phyloP scores from a whole-genome alignment of 2,888 invertebrate species.

The Operophtera brumata region DNA sequence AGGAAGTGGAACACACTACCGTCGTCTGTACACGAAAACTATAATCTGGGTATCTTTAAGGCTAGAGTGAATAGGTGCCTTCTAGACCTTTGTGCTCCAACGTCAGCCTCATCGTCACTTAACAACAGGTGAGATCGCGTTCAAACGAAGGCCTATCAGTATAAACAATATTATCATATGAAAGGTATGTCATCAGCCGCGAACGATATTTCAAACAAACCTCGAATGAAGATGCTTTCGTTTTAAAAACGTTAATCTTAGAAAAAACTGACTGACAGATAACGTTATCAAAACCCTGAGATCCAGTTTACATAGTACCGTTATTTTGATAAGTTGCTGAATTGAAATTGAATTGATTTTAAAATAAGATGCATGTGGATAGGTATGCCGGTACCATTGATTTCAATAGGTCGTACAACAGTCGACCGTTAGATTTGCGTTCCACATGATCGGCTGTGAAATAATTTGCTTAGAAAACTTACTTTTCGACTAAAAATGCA shows the following conservation, averaged over 20 bases:
- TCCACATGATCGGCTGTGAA: constrained; percentile 60
- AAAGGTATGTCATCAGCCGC: no score
- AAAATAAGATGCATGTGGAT: constrained; percentile 17
- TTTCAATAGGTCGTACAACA: constrained; percentile 41
- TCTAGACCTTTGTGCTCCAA: no score
- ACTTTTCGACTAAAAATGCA: constrained; percentile 58
- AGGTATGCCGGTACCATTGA: constrained; percentile 21
- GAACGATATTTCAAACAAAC: no score
- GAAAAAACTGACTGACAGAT: constrained; percentile 14
- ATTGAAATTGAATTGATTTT: constrained; percentile 8
- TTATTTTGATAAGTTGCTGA: constrained; percentile 11
- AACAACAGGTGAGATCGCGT: no score
- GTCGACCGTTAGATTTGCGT: constrained; percentile 63
- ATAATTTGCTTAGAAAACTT: constrained; percentile 45
- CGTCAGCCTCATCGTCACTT: no score
- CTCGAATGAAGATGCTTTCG: no score
- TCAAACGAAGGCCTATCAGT: no score
- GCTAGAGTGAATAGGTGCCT: no score
- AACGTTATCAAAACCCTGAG: constrained; percentile 10
- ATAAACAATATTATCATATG: no score
- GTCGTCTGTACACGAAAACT: no score
- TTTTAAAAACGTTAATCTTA: neutral
- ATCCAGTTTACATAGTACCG: constrained; percentile 9
- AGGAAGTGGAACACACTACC: no score
- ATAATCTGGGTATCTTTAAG: no score